A percentile compares a stretch with the other conserved stretches of the same genome.
phyloP scores from a whole-genome alignment of 1,140 invertebrate species.

The Mamestra configurata region DNA sequence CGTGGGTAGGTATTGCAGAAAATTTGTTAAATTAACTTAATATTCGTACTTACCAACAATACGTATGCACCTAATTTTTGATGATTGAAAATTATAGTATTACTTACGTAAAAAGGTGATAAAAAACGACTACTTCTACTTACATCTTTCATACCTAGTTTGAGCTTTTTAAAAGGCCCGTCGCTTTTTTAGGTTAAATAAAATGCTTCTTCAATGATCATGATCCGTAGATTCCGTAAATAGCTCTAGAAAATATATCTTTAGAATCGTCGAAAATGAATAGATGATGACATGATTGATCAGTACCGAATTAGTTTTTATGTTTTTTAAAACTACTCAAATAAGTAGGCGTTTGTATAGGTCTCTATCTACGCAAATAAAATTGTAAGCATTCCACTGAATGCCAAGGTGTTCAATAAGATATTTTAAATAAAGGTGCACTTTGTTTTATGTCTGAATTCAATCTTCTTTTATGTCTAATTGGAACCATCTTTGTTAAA shows the following conservation, averaged over 20 bases:
- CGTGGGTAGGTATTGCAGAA: not conserved
- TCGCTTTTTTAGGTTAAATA: no score
- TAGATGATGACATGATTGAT: not conserved
- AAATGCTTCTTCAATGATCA: no score
- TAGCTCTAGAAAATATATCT: no score
- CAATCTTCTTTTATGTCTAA: slow-evolving; percentile 21
- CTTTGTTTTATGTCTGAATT: slow-evolving; percentile 32
- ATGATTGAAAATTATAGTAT: no score
- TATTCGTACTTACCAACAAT: no score
- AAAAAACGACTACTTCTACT: no score
- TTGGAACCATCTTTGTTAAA: slow-evolving; percentile 16
- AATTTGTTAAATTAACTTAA: not conserved
- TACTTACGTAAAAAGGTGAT: no score
- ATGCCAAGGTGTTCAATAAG: not conserved
- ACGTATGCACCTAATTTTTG: no score
- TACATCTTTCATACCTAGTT: no score
- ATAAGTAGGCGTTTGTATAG: not conserved
- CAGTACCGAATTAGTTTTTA: not conserved
- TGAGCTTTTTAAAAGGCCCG: no score
- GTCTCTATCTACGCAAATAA: not conserved
- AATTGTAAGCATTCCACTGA: not conserved
- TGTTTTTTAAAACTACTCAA: not conserved
- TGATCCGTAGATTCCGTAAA: no score
- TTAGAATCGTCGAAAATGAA: no score
- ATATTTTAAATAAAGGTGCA: slow-evolving; percentile 20